Conservation (phyloP, 2,113 vertebrate genomes). For the Chiloscyllium plagiosum region DNA sequence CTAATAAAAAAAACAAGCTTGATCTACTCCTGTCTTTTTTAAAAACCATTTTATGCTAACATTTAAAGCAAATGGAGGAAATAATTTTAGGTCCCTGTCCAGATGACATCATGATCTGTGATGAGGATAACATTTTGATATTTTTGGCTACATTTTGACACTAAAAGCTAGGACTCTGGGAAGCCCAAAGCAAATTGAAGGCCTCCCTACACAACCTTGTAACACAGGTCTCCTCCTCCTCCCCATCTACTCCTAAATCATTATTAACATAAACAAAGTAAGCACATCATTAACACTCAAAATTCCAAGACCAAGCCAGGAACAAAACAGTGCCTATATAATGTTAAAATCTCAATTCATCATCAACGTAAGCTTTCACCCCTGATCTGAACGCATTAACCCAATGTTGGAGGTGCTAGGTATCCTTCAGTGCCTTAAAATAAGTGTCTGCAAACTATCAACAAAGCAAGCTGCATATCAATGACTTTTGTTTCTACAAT, state of each 20-base stretch:
- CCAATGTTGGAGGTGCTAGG: background rate
- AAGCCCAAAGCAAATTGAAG: no score
- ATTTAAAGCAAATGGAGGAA: background rate
- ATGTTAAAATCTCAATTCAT: no score
- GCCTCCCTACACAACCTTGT: no score
- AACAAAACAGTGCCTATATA: no score
- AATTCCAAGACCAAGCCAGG: no score
- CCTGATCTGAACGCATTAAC: no score
- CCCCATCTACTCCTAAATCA: no score
- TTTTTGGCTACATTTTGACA: background rate
- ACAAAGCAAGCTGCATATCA: background rate
- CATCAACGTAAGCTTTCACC: no score
- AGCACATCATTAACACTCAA: no score
- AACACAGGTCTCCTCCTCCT: no score
- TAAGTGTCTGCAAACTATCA: background rate
- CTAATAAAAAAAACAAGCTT: background rate
- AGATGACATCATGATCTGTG: background rate
- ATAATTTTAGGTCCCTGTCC: background rate
- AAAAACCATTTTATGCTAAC: background rate
- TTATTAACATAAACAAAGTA: no score
- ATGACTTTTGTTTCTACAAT: background rate
- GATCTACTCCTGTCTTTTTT: background rate
- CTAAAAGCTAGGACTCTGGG: no score
- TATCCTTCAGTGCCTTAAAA: background rate
- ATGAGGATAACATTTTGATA: background rate